phyloP scores from a whole-genome alignment of 2,113 vertebrate species.

The Choloepus hoffmanni region DNA sequence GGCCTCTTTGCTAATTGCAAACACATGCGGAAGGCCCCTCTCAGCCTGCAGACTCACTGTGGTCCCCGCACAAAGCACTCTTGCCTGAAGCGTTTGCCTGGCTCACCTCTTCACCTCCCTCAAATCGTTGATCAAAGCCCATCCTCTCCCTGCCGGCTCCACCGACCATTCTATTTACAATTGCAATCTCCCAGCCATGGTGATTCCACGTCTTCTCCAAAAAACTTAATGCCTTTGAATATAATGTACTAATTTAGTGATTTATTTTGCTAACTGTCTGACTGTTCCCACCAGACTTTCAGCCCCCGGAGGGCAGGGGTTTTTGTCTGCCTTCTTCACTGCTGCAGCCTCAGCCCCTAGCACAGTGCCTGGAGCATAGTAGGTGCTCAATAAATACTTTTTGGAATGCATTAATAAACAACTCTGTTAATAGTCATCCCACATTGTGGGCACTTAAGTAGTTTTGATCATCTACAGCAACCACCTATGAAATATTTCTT shows the following conservation, averaged over 20 bases:
- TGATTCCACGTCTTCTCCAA: rapidly evolving
- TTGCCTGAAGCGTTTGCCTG: not conserved
- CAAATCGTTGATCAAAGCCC: not conserved
- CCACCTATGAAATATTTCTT: not conserved
- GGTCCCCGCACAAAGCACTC: not conserved
- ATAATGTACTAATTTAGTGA: not conserved
- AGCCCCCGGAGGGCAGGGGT: not conserved
- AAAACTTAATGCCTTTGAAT: not conserved
- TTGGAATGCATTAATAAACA: not conserved
- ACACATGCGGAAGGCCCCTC: not conserved
- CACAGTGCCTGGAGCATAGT: not conserved
- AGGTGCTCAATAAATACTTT: not conserved
- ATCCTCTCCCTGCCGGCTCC: not conserved
- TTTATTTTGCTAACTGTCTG: not conserved
- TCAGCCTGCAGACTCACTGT: not conserved
- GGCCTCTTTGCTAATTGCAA: not conserved
- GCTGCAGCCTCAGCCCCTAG: not conserved
- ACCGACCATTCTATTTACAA: not conserved
- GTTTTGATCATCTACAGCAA: not conserved
- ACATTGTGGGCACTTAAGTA: not conserved
- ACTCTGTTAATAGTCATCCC: not conserved
- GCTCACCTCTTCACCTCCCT: not conserved
- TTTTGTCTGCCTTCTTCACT: not conserved
- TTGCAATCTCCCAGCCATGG: not conserved
- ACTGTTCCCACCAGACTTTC: not conserved